Base-by-base conservation (phyloP, 1,140 invertebrate species). In the Aphaenogaster rudis region DNA sequence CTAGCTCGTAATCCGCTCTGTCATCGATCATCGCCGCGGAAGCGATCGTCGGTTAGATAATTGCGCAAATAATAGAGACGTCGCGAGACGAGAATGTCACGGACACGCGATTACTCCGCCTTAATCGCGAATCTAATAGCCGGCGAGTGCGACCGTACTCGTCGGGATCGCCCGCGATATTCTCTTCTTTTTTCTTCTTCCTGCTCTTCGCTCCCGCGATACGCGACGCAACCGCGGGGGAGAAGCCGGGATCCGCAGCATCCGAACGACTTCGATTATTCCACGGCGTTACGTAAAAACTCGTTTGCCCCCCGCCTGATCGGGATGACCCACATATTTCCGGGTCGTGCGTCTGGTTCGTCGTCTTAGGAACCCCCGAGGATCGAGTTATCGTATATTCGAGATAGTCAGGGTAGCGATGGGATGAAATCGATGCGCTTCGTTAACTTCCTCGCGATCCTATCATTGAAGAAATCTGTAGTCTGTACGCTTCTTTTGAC, bases 281-380 rank as follows among this genome's bases (percentile, higher is more conserved):
- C 63, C 50, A 72, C 52, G 71, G 50, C 64, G 64, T 93, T 93
- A 93, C 90, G 90, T 93, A 93, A 93, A 93, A 93, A 93, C 91
- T 89, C 64, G 92, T 92, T 93, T 89, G 80, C 66, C 88, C 87
- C 72, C 72, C 76, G 52, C 39, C 28, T 42, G 52, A 61, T 28
- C 17, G 52, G 28, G 52, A 57, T 92, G 91, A 88, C 91, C 93
- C 76, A 93, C 86, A 90, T 92, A 67, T 71, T 57, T 54, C 17
- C 45, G 28, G 48, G 17, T 77, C n/a, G 9, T 71, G 64, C n/a
- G n/a, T 48, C 21, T 78, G 6, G 17, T 50, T 59, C n/a, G 28
- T 45, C 11, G 36, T 17, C n/a, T 88, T 86, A 67, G 78, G 61
- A 87, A 88, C 1, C 28, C 17, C 28, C 15, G 17, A 66, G 48